Base-by-base conservation (phyloP, 2,888 invertebrate genomes). In the Harpagoxenus sublaevis region DNA sequence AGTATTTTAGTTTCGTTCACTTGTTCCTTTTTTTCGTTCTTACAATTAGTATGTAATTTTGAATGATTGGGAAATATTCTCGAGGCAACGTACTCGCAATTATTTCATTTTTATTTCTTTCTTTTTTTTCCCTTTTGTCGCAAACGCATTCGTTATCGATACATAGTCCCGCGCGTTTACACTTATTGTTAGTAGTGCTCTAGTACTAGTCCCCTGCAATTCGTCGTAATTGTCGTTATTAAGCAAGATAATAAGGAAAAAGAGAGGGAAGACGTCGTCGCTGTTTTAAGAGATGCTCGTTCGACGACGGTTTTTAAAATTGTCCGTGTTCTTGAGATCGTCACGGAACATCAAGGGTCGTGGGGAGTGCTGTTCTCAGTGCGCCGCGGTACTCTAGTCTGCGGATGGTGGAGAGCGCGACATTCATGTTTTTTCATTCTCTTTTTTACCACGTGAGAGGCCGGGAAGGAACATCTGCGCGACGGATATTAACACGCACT, bases 401-500 rank as follows among this genome's bases (percentile, higher is more conserved):
- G 60, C 60, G 75, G 39, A 81, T 75, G 86, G 84, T 66, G 71
- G 35, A 81, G 60, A 81, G 48, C 60, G 48, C 60, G 75, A 84
- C 85, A 85, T 45, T 55, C 82, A 79, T 68, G 65, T 81, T 87
- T 83, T 86, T 87, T 84, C 68, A 62, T 88, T 84, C 82, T 88
- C 82, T 83, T 89, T 88, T 90, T 87, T 86, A 87, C 75, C 15
- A 73, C 35, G 28, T 73, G 48, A 74, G 66, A 65, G 42, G 53
- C n/a, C 63, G 60, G 48, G 31, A 78, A 48, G 15, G 55, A 91
- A 89, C 87, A 92, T 89, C 89, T 88, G 91, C 88, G 83, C 88
- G 84, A 87, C 68, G 85, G 57, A 84, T 85, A 86, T 77, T 84
- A 86, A 62, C 75, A 74, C 82, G 83, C 79, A 84, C 81, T 75